Evolutionary conservation across 2,797 vertebrate genomes (phyloP).

Genomic region (Furcifer pardalis): DNA sequence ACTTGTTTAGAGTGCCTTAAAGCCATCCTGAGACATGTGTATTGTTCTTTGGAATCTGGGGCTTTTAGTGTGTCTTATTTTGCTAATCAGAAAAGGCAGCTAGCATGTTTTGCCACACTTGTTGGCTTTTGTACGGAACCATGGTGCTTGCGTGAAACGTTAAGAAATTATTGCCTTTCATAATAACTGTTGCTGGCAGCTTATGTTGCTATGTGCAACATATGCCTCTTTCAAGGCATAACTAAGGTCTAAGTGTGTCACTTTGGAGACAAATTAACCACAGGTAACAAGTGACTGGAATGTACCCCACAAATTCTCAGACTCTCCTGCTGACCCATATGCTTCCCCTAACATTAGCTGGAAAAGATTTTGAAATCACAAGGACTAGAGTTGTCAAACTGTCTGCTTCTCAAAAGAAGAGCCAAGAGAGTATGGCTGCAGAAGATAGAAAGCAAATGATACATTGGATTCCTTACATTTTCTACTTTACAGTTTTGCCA

Average conservation of each 20-base stretch:
- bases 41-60: neutral
- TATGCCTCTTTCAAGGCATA: neutral
- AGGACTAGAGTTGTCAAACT: no score
- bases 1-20: neutral
- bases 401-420: neutral
- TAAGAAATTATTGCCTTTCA: neutral
- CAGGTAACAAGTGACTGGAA: no score
- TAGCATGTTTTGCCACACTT: neutral
- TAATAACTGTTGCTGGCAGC: neutral
- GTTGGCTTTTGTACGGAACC: neutral
- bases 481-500: neutral
- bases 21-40: neutral
- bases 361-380: neutral
- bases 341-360: neutral
- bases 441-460: neutral
- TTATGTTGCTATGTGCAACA: neutral
- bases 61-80: neutral
- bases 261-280: neutral
- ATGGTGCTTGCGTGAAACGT: neutral
- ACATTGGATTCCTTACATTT: neutral
- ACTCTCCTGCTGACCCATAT: no score
- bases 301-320: no score
- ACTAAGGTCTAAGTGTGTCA: neutral
- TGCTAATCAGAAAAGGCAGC: no score
- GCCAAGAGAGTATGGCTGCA: neutral